phyloP scores from a whole-genome alignment of 2,113 vertebrate genomes.

The Lucifuga dentata region DNA sequence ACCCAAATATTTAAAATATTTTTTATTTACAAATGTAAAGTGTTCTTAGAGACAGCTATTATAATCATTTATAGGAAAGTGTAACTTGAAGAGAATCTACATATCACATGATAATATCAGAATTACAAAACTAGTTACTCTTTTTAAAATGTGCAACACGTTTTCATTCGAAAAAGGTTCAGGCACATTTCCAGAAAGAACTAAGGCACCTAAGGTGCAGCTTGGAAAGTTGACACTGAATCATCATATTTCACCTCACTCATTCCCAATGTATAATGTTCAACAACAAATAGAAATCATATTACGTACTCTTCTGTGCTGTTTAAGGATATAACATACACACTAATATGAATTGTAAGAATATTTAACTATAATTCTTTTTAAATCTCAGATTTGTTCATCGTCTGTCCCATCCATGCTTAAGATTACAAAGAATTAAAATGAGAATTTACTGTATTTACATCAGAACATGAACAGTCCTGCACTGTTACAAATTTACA shows the following conservation, averaged over 20 bases:
- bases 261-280: not conserved
- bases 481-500: constrained; percentile 9
- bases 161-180: constrained; percentile 5
- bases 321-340: not conserved
- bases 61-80: not conserved
- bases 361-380: too few species aligned
- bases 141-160: not conserved
- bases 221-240: not conserved
- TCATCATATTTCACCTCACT: not conserved
- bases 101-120: too few species aligned
- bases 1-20: not conserved
- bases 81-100: not conserved
- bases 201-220: not conserved
- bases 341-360: not conserved
- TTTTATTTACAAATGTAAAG: constrained; percentile 45
- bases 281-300: not conserved
- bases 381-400: constrained; percentile 5
- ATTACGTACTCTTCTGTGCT: not conserved
- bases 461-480: constrained; percentile 2
- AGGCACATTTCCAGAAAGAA: constrained; percentile 1
- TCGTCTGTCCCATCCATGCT: not conserved
- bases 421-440: not conserved
- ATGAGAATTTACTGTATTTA: constrained; percentile 13
- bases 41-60: not conserved
- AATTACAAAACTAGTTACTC: constrained; percentile 1